These are phyloP conservation scores for Chloroclystis v-ata DNA, from an alignment of 2,888 invertebrate genomes.

Conservation along the genomic window DNA sequence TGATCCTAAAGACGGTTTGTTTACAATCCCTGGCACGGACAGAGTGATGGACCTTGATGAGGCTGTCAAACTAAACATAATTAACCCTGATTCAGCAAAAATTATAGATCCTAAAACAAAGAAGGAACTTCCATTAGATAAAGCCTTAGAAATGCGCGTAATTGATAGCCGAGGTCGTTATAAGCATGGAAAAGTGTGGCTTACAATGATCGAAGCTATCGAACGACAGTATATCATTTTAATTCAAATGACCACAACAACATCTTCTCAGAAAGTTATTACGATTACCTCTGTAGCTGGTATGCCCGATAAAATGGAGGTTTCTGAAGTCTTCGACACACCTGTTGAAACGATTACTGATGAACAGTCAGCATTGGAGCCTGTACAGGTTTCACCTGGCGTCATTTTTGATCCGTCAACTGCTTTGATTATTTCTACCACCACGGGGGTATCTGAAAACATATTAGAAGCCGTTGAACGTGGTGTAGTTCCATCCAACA, in stretches of 20 bases:
- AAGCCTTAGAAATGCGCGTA: conserved; percentile 87
- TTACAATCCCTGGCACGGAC: conserved; percentile 92
- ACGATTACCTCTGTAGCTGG: conserved; percentile 85
- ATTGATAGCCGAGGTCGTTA: conserved; percentile 89
- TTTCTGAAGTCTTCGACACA: conserved; percentile 71
- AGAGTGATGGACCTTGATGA: conserved; percentile 90
- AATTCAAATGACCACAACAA: conserved; percentile 67
- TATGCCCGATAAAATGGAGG: conserved; percentile 84
- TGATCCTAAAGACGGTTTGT: conserved; percentile 89
- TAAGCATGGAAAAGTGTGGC: conserved; percentile 64
- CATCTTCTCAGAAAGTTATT: conserved; percentile 79
- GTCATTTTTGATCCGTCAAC: conserved; percentile 88
- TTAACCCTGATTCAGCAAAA: conserved; percentile 89
- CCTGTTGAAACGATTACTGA: conserved; percentile 38
- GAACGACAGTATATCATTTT: conserved; percentile 80
- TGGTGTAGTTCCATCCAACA: conserved; percentile 82
- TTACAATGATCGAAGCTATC: conserved; percentile 88
- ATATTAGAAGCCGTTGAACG: conserved; percentile 86
- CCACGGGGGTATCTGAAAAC: conserved; percentile 83
- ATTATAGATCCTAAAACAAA: conserved; percentile 88
- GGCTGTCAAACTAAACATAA: conserved; percentile 89
- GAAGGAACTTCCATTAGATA: conserved; percentile 81
- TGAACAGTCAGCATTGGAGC: conserved; percentile 77
- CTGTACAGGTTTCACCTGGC: conserved; percentile 84
- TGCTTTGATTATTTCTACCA: conserved; percentile 84